A percentile compares a stretch with the other conserved stretches of the same genome.
Evolutionary conservation across 2,888 invertebrate genomes (phyloP).

Genomic region (Nemoura dubitans): DNA sequence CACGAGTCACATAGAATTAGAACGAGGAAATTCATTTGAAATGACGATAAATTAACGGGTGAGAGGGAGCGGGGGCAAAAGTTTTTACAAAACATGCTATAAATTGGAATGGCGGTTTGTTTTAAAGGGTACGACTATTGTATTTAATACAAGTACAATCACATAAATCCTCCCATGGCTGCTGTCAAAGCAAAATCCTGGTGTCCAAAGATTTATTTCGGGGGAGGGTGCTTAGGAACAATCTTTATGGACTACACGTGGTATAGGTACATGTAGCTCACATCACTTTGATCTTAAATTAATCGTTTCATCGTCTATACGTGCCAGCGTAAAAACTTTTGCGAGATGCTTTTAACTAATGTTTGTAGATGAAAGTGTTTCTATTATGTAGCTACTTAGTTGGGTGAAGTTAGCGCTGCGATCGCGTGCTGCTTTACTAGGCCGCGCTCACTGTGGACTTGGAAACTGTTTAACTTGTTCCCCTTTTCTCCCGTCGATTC

Average conservation of each 20-base stretch:
- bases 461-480: background rate
- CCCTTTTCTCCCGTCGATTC: background rate
- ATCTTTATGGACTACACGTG: background rate
- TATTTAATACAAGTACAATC: constrained; percentile 4
- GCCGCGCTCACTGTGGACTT: background rate
- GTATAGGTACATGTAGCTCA: background rate
- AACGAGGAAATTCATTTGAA: background rate
- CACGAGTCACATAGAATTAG: constrained; percentile 12
- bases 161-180: background rate
- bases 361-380: constrained; percentile 29
- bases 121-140: background rate
- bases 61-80: background rate
- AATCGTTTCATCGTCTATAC: background rate
- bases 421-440: background rate
- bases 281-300: constrained; percentile 12
- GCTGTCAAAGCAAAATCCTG: background rate
- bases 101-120: background rate
- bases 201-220: background rate
- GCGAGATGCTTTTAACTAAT: constrained; percentile 14
- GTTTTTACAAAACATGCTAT: background rate
- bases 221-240: background rate
- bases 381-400: background rate
- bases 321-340: constrained; percentile 10
- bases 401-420: background rate
- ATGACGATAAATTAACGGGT: background rate